phyloP scores from a whole-genome alignment of 2,888 invertebrate species.

The Melinaea marsaeus region DNA sequence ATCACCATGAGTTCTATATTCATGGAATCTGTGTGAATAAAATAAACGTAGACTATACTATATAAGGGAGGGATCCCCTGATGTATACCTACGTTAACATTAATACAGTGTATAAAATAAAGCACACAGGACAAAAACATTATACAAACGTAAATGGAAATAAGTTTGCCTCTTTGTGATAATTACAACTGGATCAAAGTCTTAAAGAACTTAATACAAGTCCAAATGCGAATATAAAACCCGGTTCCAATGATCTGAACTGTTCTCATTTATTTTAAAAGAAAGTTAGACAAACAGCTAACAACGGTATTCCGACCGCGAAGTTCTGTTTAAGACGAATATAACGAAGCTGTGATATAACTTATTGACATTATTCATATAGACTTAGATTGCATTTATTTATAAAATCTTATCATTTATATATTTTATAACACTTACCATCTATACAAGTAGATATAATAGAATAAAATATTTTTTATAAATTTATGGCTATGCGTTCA shows the following conservation, averaged over 20 bases:
- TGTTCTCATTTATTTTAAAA: slow-evolving; percentile 15
- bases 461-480: no score
- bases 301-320: slow-evolving; percentile 16
- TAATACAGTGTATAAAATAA: background rate
- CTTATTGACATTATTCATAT: background rate
- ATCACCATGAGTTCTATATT: slow-evolving; percentile 11
- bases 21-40: background rate
- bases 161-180: background rate
- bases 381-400: no score
- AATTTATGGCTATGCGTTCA: no score
- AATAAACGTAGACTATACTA: background rate
- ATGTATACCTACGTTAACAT: no score
- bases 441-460: no score
- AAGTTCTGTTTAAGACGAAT: slow-evolving; percentile 13
- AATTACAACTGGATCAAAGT: slow-evolving; percentile 3
- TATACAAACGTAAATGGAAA: background rate
- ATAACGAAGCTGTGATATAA: background rate
- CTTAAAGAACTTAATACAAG: slow-evolving; percentile 8
- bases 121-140: background rate
- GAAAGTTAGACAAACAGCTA: slow-evolving; percentile 16
- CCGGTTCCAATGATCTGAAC: slow-evolving; percentile 9
- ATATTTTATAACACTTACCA: no score
- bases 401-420: no score
- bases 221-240: slow-evolving; percentile 10
- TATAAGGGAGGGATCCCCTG: no score